A percentile compares a stretch with the other conserved stretches of the same genome.
These are phyloP conservation scores for Philantomba maxwellii DNA, from an alignment of 2,113 vertebrate species.

Conservation along the genomic window DNA sequence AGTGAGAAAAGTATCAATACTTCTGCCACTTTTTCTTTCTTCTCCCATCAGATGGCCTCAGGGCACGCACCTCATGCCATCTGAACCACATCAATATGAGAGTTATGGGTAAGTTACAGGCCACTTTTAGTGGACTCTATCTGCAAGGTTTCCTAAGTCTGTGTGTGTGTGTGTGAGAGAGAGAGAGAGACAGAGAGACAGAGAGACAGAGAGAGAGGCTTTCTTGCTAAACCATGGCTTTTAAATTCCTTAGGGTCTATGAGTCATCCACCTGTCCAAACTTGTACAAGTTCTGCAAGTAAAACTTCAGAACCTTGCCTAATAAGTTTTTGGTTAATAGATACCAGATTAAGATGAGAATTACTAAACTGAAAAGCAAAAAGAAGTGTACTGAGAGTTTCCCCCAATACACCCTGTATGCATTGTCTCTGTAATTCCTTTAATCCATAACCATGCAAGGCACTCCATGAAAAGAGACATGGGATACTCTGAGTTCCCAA, in stretches of 20 bases:
- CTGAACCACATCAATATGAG: background rate
- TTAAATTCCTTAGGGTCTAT: slow-evolving; percentile 48
- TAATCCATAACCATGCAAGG: background rate
- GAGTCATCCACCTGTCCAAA: slow-evolving; percentile 53
- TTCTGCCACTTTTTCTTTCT: background rate
- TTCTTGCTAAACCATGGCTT: slow-evolving; percentile 24
- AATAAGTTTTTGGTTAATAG: slow-evolving; percentile 30
- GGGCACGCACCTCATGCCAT: rapidly evolving
- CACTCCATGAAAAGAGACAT: background rate
- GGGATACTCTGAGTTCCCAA: background rate
- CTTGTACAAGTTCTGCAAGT: slow-evolving; percentile 42
- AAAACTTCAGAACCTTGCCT: slow-evolving; percentile 12
- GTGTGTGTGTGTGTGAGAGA: background rate
- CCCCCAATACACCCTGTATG: background rate
- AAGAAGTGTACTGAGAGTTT: background rate
- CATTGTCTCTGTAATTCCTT: background rate
- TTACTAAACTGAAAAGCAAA: background rate
- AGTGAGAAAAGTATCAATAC: background rate
- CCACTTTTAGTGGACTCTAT: background rate
- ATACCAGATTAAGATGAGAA: background rate
- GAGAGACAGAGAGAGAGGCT: background rate
- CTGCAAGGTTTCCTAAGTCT: background rate
- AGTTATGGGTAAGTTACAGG: background rate
- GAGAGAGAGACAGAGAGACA: no score
- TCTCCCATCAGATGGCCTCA: background rate